Evolutionary conservation across 2,888 invertebrate genomes (phyloP).

Genomic region (Heteromyza rotundicornis): DNA sequence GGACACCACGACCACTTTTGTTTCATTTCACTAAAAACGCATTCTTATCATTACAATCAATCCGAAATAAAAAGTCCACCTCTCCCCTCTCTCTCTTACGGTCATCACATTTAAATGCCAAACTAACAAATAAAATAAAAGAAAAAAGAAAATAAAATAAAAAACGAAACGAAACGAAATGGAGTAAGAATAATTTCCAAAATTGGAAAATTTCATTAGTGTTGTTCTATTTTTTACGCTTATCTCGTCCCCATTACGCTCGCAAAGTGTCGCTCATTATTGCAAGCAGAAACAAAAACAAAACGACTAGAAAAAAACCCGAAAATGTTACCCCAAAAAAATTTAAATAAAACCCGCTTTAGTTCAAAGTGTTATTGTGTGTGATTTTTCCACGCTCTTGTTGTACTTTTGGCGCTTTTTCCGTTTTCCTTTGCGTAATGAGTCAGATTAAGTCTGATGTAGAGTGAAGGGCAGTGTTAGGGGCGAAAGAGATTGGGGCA

Average conservation of each 20-base stretch:
- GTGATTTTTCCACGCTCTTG: conserved; percentile 13
- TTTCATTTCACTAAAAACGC: not conserved
- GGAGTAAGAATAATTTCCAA: not conserved
- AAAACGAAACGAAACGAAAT: too few relatives aligned
- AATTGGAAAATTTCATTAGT: conserved; percentile 20
- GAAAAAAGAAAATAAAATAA: too few relatives aligned
- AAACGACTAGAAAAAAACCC: too few relatives aligned
- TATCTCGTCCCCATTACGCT: not conserved
- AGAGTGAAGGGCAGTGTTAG: not conserved
- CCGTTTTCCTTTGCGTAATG: not conserved
- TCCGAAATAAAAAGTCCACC: not conserved
- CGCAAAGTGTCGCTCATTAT: not conserved
- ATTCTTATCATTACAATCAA: conserved; percentile 1
- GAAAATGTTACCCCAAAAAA: conserved; percentile 10
- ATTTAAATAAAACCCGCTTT: conserved; percentile 27
- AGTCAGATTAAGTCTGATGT: conserved; percentile 10
- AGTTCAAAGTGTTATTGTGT: conserved; percentile 25
- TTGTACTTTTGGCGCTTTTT: not conserved
- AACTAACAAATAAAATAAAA: too few relatives aligned
- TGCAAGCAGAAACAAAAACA: too few relatives aligned
- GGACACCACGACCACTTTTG: too few relatives aligned
- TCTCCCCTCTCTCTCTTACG: not conserved
- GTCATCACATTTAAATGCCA: too few relatives aligned
- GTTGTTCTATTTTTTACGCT: conserved; percentile 31
- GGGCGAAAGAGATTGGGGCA: too few relatives aligned